Base-by-base conservation (phyloP, 2,797 vertebrate genomes). In the Xenops minutus region DNA sequence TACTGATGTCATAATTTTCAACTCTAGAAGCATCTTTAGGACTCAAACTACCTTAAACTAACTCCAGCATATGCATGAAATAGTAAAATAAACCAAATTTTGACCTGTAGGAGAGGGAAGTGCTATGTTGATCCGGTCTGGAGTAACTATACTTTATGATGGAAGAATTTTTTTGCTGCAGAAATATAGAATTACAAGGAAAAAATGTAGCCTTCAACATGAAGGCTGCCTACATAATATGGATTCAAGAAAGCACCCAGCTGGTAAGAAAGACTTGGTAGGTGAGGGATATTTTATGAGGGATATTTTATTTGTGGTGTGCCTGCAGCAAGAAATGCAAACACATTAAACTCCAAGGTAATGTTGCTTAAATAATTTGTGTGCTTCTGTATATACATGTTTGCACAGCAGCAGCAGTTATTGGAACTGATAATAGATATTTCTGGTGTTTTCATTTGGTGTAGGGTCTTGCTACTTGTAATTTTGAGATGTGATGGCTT, bases 351-450 rank as follows among this genome's bases (percentile, higher is more conserved):
- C 41, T 79, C 29, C 4, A 93, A 93, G 62, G 91, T 88, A 89
- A 85, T 72, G 72, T 93, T 79, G 69, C 66, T 87, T 84, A 63
- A 92, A 89, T 92, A 94, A 92, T 72, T 85, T 88, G 61, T 85
- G 68, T 93, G 48, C 61, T 51, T 79, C 58, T 55, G 43, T 79
- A 6, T 41, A 12, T 64, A 56, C 14, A 3, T 63, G 46, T 90
- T 91, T 90, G 63, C 83, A 61, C n/a, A 91, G 69, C 80, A 89
- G 52, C 62, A 91, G 77, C 44, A 55, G 51, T 74, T 94, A 72
- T 44, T 89, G 89, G 79, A 94, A 63, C 17, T 17, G 84, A 86
- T 78, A 52, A 58, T 82, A 9, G 92, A 56, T 94, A 52, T 88
- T 89, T 66, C 69, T 41, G 41, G 63, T 67, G 32, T 71, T 73